Evolutionary conservation across 2,113 vertebrate species (phyloP).

Genomic region (Anser brachyrhynchus): DNA sequence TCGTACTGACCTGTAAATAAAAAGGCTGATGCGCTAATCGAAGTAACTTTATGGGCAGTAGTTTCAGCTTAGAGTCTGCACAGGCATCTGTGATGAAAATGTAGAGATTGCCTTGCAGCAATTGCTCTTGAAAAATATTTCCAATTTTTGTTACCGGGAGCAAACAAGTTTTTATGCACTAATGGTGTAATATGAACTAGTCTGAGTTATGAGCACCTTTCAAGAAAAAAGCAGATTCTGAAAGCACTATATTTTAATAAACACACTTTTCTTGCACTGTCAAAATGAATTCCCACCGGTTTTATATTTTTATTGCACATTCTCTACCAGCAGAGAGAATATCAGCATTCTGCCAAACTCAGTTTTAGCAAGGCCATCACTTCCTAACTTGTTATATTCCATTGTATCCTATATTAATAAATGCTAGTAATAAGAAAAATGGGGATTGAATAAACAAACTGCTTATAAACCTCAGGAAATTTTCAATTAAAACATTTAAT

Average conservation of each 20-base stretch:
- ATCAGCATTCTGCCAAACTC: not conserved
- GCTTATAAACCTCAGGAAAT: not conserved
- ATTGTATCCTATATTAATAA: not conserved
- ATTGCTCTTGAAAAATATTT: conserved; percentile 26
- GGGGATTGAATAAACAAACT: not conserved
- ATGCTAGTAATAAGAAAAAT: not conserved
- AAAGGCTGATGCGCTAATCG: not conserved
- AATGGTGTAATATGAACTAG: conserved; percentile 17
- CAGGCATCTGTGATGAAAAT: not conserved
- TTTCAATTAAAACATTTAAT: conserved; percentile 7
- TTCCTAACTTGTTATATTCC: not conserved
- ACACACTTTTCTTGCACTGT: not conserved
- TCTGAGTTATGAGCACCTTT: conserved; percentile 36
- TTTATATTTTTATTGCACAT: conserved; percentile 12
- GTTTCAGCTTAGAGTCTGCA: not conserved
- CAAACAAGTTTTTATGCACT: conserved; percentile 25
- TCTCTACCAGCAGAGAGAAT: not conserved
- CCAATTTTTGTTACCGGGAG: not conserved
- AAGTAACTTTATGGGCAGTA: not conserved
- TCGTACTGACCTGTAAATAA: not conserved
- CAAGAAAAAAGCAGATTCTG: conserved; percentile 9
- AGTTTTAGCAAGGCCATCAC: not conserved
- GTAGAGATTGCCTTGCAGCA: not conserved
- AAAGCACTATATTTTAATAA: conserved; percentile 36
- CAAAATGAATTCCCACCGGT: not conserved